Conservation (phyloP, 2,113 vertebrate genomes). For the Cairina moschata region DNA sequence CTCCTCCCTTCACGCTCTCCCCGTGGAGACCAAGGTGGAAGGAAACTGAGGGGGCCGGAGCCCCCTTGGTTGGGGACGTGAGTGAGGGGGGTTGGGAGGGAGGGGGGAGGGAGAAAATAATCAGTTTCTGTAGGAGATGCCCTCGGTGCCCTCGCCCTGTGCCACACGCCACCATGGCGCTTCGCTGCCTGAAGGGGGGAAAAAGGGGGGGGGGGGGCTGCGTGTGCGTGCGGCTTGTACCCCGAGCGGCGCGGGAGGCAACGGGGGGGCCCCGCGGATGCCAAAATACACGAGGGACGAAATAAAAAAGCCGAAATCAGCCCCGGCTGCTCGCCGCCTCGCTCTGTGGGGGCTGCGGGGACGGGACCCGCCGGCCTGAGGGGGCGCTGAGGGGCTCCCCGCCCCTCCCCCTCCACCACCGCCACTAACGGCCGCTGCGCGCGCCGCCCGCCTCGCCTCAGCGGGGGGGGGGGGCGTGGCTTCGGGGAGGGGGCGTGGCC, state of each 20-base stretch:
- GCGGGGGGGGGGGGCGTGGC: too few species aligned
- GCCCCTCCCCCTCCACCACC: too few species aligned
- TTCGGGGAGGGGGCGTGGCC: neutral
- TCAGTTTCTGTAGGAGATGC: slow-evolving; percentile 24
- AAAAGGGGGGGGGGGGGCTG: neutral
- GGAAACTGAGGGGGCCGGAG: slow-evolving; percentile 6
- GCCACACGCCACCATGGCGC: slow-evolving; percentile 31
- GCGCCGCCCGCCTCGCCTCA: too few species aligned
- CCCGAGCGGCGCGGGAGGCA: neutral
- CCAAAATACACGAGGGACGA: slow-evolving; percentile 64
- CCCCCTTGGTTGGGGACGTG: neutral
- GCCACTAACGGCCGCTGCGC: too few species aligned
- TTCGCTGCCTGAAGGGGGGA: slow-evolving; percentile 50
- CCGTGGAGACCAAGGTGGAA: neutral
- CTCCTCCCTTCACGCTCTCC: neutral
- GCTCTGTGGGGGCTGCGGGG: neutral
- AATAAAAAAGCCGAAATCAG: slow-evolving; percentile 49
- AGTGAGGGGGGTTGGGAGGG: neutral
- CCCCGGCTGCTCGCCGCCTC: neutral
- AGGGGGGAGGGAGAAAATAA: slow-evolving; percentile 23
- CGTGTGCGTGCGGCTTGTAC: slow-evolving; percentile 56
- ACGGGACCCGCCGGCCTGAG: too few species aligned
- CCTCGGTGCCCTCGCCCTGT: slow-evolving; percentile 21
- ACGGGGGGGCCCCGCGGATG: slow-evolving; percentile 38
- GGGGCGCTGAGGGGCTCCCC: too few species aligned